Base-by-base conservation (phyloP, 2,797 vertebrate genomes). In the Aeoliscus strigatus region DNA sequence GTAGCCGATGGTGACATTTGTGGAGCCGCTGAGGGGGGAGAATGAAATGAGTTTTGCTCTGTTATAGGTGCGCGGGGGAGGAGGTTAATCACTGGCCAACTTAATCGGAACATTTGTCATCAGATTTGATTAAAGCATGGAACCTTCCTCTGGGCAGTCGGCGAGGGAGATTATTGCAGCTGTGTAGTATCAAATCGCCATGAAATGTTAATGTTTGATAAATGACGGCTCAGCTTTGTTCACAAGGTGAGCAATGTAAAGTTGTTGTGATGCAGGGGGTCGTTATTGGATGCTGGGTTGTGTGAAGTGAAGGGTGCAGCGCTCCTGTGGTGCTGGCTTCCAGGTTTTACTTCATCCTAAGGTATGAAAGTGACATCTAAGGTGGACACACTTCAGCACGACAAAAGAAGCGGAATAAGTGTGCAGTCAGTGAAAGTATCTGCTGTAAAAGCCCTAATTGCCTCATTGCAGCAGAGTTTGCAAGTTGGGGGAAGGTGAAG, bases 21-120 rank as follows among this genome's bases (percentile, higher is more conserved):
- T 39, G 25, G 39, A 58, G 56, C 5, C 34, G 57, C 31, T 2
- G 36, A 31, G 21, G 25, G 16, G 8, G 18, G 6, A 6, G 39
- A 35, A 32, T 5, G 42, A 60, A 47, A 67, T 31, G 40, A 62
- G 51, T 55, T 36, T 33, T 15, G 45, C 47, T 57, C 45, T 14
- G 52, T 45, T 45, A 34, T 43, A 56, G 60, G 69, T 67, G 66
- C 62, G 39, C 28, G 44, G 58, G 57, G 57, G 57, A 60, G 67
- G 71, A 74, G 77, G 83, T 81, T 81, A 79, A 75, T 82, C 62
- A 66, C 62, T 37, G 59, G 66, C 66, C 57, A 32, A 37, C 60
- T 56, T 79, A 76, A 81, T 70, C 64, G 15, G 74, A 72, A 78
- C 45, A 69, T 79, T 78, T 69, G 73, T 79, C 73, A 66, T 71